Evolutionary conservation across 2,888 invertebrate genomes (phyloP).

Genomic region (Torymus auratus): DNA sequence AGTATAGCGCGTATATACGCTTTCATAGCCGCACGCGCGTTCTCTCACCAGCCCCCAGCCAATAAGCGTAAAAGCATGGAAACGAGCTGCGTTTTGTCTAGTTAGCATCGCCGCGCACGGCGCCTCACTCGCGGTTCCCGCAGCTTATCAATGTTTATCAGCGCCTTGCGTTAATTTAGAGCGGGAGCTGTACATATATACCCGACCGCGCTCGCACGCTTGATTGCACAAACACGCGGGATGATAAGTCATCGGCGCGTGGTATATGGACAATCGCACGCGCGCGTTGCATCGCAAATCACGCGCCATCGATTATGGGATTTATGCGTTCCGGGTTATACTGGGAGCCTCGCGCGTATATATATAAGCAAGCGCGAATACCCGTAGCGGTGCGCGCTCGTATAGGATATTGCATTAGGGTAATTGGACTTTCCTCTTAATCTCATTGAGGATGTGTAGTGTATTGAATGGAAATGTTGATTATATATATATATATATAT

Average conservation of each 20-base stretch:
- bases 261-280: not conserved
- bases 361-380: not conserved
- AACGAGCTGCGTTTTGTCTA: conserved; percentile 58
- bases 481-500: no score
- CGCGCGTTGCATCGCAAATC: conserved; percentile 22
- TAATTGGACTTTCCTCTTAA: conserved; percentile 42
- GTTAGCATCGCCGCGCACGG: conserved; percentile 30
- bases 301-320: conserved; percentile 26
- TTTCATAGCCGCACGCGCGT: conserved; percentile 6
- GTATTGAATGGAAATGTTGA: no score
- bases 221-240: conserved; percentile 4
- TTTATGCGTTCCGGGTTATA: conserved; percentile 8
- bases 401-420: conserved; percentile 20
- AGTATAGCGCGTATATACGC: not conserved
- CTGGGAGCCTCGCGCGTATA: not conserved
- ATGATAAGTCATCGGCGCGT: conserved; percentile 28
- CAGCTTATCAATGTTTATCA: conserved; percentile 46
- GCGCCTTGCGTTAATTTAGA: conserved; percentile 26
- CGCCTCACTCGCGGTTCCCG: not conserved
- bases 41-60: conserved; percentile 42
- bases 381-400: not conserved
- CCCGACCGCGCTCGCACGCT: not conserved
- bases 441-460: not conserved
- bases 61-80: conserved; percentile 61
- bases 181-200: not conserved